Conservation (phyloP, 2,113 vertebrate species). For the Synchiropus splendidus region DNA sequence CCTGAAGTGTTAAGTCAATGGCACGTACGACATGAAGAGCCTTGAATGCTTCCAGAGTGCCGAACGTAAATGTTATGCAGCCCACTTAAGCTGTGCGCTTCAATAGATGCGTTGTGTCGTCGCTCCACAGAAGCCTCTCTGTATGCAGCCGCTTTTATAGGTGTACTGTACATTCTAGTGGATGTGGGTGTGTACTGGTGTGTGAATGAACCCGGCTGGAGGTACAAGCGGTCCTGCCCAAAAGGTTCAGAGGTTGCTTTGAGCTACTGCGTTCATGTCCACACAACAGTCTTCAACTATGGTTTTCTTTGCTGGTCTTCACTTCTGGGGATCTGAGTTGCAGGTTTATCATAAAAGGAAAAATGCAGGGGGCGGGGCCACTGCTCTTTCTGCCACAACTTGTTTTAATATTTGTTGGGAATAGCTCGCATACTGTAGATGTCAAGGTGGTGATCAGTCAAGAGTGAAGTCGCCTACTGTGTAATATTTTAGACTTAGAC, state of each 20-base stretch:
- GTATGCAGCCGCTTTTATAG: constrained; percentile 14
- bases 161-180: constrained; percentile 42
- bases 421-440: too few species aligned
- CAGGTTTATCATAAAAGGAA: constrained; percentile 6
- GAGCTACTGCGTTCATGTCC: too few species aligned
- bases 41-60: too few species aligned
- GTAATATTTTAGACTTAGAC: too few species aligned
- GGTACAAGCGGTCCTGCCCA: constrained; percentile 2
- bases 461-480: too few species aligned
- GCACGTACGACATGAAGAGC: too few species aligned
- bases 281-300: too few species aligned
- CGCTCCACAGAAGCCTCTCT: constrained; percentile 28
- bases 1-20: too few species aligned
- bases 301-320: too few species aligned
- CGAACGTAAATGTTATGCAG: constrained; percentile 35
- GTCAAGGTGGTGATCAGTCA: too few species aligned
- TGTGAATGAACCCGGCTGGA: constrained; percentile 12
- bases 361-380: constrained; percentile 25
- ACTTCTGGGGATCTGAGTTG: too few species aligned
- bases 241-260: constrained; percentile 1
- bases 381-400: constrained; percentile 18
- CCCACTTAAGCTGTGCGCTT: constrained; percentile 30
- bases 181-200: constrained; percentile 25
- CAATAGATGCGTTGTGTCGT: constrained; percentile 31
- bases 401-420: constrained; percentile 17